Conservation (phyloP, 35 echinoderm and acorn worm species). For the Hemicentrotus pulcherrimus region DNA sequence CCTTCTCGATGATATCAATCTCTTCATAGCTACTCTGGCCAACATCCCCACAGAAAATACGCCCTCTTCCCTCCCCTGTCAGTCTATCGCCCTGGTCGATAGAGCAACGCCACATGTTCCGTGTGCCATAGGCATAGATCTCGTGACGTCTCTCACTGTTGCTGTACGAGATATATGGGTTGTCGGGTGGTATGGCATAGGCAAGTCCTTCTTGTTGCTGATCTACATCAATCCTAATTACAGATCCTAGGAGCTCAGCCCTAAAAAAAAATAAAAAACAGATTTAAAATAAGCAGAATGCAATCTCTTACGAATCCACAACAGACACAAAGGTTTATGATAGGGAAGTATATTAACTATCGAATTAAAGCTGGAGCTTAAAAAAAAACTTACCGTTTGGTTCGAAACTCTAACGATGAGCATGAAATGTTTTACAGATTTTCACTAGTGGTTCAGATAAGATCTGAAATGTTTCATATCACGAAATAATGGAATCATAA, state of each 20-base stretch:
- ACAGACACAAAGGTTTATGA: background rate
- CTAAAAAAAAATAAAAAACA: constrained; percentile 45
- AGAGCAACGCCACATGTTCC: constrained; percentile 95
- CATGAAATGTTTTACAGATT: no score
- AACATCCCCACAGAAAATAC: constrained; percentile 97
- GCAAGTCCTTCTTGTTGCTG: constrained; percentile 44
- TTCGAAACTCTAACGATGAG: no score
- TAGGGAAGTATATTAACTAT: background rate
- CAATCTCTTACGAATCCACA: background rate
- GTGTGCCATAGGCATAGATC: constrained; percentile 87
- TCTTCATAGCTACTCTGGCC: constrained; percentile 86
- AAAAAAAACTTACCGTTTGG: no score
- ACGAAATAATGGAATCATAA: no score
- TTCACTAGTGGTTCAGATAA: no score
- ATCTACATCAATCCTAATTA: constrained; percentile 88
- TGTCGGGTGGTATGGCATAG: constrained; percentile 85
- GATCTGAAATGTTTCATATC: no score
- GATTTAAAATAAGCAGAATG: background rate
- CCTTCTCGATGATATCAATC: constrained; percentile 91
- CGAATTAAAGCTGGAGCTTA: no score
- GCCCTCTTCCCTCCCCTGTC: constrained; percentile 76
- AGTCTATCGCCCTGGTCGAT: constrained; percentile 74
- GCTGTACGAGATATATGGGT: constrained; percentile 72
- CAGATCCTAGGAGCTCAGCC: constrained; percentile 68
- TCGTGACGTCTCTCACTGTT: constrained; percentile 56